phyloP scores from a whole-genome alignment of 2,113 vertebrate genomes.

The Tragelaphus scriptus region DNA sequence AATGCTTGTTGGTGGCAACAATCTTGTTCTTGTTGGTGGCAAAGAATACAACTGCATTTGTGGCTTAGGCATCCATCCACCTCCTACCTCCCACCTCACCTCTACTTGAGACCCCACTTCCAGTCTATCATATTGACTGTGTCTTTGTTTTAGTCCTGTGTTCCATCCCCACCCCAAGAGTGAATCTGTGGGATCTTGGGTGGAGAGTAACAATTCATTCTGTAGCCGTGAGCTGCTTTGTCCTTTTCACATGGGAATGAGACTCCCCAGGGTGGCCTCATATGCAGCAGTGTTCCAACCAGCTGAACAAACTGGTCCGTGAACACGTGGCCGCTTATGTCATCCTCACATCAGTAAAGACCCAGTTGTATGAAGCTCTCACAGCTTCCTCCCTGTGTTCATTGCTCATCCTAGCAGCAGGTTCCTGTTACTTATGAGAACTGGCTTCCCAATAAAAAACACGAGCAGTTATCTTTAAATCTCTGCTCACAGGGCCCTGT shows the following conservation, averaged over 20 bases:
- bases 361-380: background rate
- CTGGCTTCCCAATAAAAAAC: background rate
- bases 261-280: background rate
- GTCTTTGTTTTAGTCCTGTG: background rate
- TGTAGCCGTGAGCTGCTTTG: background rate
- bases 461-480: background rate
- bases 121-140: rapidly evolving
- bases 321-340: background rate
- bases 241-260: background rate
- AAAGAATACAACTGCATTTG: background rate
- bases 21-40: background rate
- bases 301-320: background rate
- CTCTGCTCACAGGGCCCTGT: background rate
- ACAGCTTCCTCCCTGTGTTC: background rate
- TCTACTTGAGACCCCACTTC: background rate
- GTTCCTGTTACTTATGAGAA: background rate
- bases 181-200: background rate
- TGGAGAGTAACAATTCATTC: background rate
- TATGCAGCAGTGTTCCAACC: background rate
- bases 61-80: background rate
- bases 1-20: background rate
- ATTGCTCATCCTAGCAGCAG: background rate
- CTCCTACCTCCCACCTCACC: background rate
- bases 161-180: background rate
- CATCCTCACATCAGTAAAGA: background rate